Evolutionary conservation across 2,113 vertebrate genomes (phyloP), one percentile per base, ranked within the genome.

Genomic region (Mystacornis crossleyi): DNA sequence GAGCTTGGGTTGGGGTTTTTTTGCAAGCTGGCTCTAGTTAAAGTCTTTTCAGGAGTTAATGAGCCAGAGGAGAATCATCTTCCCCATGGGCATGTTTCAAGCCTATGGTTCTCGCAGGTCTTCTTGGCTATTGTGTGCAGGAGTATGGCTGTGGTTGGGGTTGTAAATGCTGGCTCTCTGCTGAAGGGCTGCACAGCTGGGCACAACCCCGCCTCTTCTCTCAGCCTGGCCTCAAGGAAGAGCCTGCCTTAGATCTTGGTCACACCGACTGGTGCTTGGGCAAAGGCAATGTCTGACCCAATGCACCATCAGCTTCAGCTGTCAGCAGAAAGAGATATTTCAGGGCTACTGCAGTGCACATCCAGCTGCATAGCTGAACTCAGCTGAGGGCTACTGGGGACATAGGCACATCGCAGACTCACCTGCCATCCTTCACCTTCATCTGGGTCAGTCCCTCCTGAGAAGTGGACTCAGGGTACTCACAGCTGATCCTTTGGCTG

Each of bases 11-110:
- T 80, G 70, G 18, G 7, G 2, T 16, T 29, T n/a, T 92, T 85
- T n/a, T 61, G 47, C 53, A 82, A 92, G 62, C 54, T 87, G 45
- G 45, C 26, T n/a, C 36, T 83, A 60, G 64, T 54, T 86, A 91
- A 93, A 90, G 48, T 89, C 42, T 95, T 91, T 86, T 79, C 40
- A 62, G 62, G 78, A 95, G 47, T 86, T 93, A 94, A 94, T 70
- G 78, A 95, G 53, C 50, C 80, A 93, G 81, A 71, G 66, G 43
- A 92, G 61, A 86, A 18, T 69, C 65, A 58, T 90, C 51, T 91
- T 62, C 20, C 48, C 36, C 9, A 10, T 13, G 14, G 75, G 20
- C 31, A 43, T 23, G 8, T 75, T 79, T 81, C 2, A 4, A 94
- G 66, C 34, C 60, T 28, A 42, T 2, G 3, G 70, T 23, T 92